Evolutionary conservation across 2,888 invertebrate genomes (phyloP).

Genomic region (Drosophila setosimentum): DNA sequence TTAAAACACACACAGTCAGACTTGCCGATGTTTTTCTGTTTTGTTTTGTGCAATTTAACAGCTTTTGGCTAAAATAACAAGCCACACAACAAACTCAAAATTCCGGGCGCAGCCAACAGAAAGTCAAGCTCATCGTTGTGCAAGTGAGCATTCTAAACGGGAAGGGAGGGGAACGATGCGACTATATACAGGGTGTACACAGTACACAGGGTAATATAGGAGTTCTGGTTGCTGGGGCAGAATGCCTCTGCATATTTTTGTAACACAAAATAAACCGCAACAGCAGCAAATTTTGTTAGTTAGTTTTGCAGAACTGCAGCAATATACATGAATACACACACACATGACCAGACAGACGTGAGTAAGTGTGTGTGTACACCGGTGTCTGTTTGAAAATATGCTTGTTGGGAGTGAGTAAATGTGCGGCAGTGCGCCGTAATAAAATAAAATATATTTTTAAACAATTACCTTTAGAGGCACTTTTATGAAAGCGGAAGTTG

Average conservation of each 20-base stretch:
- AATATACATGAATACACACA: constrained; percentile 63
- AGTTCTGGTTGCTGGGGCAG: background rate
- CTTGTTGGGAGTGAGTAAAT: constrained; percentile 4
- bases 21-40: constrained; percentile 39
- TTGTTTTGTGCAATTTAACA: constrained; percentile 80
- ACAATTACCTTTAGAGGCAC: constrained; percentile 74
- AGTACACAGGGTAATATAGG: background rate
- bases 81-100: constrained; percentile 60
- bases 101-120: constrained; percentile 65
- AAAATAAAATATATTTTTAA: constrained; percentile 77
- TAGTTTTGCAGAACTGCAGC: constrained; percentile 66
- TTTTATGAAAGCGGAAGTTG: constrained; percentile 70
- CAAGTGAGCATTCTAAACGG: constrained; percentile 42
- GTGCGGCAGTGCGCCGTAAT: constrained; percentile 63
- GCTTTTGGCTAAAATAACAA: constrained; percentile 81
- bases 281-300: constrained; percentile 78
- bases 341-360: constrained; percentile 59
- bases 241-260: constrained; percentile 65
- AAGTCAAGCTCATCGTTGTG: constrained; percentile 73
- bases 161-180: constrained; percentile 7
- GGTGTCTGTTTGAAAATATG: constrained; percentile 28
- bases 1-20: constrained; percentile 11
- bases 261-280: constrained; percentile 79
- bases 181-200: background rate
- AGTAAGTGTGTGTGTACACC: constrained; percentile 11